These are phyloP conservation scores for Hemaris fuciformis DNA, from an alignment of 2,888 invertebrate genomes.

Conservation along the genomic window DNA sequence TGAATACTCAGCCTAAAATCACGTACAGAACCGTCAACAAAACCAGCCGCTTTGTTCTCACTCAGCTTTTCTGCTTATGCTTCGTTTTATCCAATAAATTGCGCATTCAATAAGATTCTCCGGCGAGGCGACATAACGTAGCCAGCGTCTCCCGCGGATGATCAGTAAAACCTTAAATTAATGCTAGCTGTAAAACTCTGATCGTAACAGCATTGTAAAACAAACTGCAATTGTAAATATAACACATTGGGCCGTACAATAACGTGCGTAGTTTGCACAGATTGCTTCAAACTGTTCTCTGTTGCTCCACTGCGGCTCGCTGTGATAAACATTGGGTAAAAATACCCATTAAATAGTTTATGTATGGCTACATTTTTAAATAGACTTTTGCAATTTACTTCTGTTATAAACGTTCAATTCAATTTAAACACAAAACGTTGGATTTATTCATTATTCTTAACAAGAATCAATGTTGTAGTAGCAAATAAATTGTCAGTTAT, in stretches of 20 bases:
- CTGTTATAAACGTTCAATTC: too few relatives aligned
- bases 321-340: neutral
- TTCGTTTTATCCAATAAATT: neutral
- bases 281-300: constrained; percentile 15
- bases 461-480: too few relatives aligned
- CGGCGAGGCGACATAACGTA: neutral
- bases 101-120: neutral
- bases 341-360: neutral
- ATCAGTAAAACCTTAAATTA: constrained; percentile 15
- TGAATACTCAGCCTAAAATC: too few relatives aligned
- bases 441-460: too few relatives aligned
- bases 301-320: constrained; percentile 14
- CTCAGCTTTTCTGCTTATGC: neutral
- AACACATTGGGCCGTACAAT: constrained; percentile 22
- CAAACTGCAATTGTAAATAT: constrained; percentile 18
- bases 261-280: constrained; percentile 27
- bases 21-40: too few relatives aligned
- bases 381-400: too few relatives aligned
- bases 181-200: constrained; percentile 19
- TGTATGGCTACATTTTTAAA: too few relatives aligned
- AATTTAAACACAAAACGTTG: too few relatives aligned
- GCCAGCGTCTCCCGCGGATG: neutral
- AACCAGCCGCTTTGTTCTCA: neutral
- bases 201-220: constrained; percentile 21
- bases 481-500: too few relatives aligned